Conservation (phyloP, 2,113 vertebrate genomes). For the Pseudopodoces humilis region DNA sequence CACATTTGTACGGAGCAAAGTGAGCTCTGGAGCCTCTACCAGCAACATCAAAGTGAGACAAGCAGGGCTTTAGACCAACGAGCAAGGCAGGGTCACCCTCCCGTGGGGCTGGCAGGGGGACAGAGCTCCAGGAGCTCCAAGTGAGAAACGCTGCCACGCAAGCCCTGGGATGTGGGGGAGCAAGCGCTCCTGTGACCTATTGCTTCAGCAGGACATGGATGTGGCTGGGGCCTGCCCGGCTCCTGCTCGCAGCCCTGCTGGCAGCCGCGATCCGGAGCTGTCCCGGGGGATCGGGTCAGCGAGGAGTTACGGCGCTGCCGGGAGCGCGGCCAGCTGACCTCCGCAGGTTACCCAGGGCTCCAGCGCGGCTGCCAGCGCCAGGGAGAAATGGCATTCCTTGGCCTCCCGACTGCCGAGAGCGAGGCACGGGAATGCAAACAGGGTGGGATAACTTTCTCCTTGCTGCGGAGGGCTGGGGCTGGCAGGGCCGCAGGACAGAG, state of each 20-base stretch:
- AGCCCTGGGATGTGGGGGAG: not conserved
- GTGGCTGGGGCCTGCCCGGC: conserved; percentile 18
- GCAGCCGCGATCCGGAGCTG: conserved; percentile 25
- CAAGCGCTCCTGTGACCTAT: conserved; percentile 13
- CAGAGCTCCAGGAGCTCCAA: not conserved
- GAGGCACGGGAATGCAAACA: conserved; percentile 15
- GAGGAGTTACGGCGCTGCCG: not conserved
- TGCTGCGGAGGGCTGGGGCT: not conserved
- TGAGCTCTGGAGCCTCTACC: not conserved
- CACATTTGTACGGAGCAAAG: not conserved
- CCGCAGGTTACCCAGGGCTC: conserved; percentile 31
- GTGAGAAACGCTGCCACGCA: not conserved
- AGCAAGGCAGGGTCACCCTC: not conserved
- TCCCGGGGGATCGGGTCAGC: conserved; percentile 44
- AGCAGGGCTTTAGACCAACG: fast-evolving
- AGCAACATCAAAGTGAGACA: not conserved
- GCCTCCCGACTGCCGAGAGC: not conserved
- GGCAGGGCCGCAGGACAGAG: not conserved
- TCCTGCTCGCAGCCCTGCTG: conserved; percentile 21
- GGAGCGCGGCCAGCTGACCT: conserved; percentile 35
- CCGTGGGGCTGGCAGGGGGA: not conserved
- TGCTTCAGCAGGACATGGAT: not conserved
- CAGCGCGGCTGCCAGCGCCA: conserved; percentile 21
- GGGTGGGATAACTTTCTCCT: not conserved
- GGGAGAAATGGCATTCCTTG: conserved; percentile 41